phyloP scores from a whole-genome alignment of 92 coral and sea anemone species.

The Palythoa grandis region DNA sequence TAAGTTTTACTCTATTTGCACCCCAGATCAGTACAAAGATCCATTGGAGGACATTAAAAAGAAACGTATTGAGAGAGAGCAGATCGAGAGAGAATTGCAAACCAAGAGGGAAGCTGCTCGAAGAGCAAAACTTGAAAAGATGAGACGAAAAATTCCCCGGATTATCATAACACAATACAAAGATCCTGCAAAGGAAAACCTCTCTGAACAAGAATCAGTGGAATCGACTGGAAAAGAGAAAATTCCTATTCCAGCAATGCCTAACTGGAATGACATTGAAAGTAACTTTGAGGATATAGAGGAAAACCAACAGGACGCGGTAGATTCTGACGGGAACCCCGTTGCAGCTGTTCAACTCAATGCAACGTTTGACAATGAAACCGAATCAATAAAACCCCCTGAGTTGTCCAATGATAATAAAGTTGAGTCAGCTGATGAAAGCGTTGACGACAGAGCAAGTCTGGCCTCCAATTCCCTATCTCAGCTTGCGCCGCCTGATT shows the following conservation, averaged over 20 bases:
- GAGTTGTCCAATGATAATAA: neutral
- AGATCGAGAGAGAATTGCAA: conserved; percentile 55
- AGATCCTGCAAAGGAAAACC: conserved; percentile 29
- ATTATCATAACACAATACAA: conserved; percentile 73
- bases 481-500: conserved; percentile 28
- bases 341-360: neutral
- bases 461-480: conserved; percentile 19
- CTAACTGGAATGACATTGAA: conserved; percentile 42
- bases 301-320: neutral
- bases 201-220: conserved; percentile 16
- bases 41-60: conserved; percentile 65
- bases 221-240: conserved; percentile 36
- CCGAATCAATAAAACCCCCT: neutral
- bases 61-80: conserved; percentile 71
- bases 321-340: neutral
- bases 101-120: conserved; percentile 59
- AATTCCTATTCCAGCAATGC: conserved; percentile 38
- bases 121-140: conserved; percentile 54
- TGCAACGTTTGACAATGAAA: neutral
- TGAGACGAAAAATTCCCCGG: conserved; percentile 63
- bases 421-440: neutral
- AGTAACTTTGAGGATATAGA: conserved; percentile 14
- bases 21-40: conserved; percentile 68
- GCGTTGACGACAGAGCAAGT: neutral
- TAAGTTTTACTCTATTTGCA: too few relatives aligned